Percentiles rank a stretch among this genome's conserved stretches.
These are phyloP conservation scores for Macrocentrus cingulum DNA, from an alignment of 1,140 invertebrate genomes.

Conservation along the genomic window DNA sequence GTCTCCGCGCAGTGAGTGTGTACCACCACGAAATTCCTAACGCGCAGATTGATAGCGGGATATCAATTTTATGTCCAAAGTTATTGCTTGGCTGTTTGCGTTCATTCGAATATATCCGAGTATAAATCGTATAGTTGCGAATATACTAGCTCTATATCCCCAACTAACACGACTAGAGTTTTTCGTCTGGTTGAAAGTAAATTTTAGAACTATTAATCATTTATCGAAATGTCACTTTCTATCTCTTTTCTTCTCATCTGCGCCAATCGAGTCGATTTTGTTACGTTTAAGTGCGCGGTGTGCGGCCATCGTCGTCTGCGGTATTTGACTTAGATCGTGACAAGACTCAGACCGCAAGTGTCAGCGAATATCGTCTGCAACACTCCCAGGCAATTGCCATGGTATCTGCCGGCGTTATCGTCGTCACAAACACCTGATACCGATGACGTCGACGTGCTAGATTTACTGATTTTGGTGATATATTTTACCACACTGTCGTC, in stretches of 20 bases:
- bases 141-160: neutral
- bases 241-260: no score
- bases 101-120: slow-evolving; percentile 38
- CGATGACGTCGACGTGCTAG: slow-evolving; percentile 7
- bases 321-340: slow-evolving; percentile 13
- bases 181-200: no score
- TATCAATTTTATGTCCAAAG: slow-evolving; percentile 42
- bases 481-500: neutral
- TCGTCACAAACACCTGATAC: slow-evolving; percentile 10
- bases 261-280: no score
- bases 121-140: slow-evolving; percentile 34
- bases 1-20: neutral
- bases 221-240: no score
- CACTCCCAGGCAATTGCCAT: slow-evolving; percentile 9
- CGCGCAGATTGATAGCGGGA: slow-evolving; percentile 19
- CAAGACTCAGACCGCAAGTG: slow-evolving; percentile 3
- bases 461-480: slow-evolving; percentile 10
- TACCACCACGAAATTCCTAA: slow-evolving; percentile 14
- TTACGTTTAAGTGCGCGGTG: no score
- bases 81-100: slow-evolving; percentile 42
- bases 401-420: neutral
- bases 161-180: no score
- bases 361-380: slow-evolving; percentile 16
- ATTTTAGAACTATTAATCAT: no score
- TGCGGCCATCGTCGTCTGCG: no score